phyloP scores from a whole-genome alignment of 2,113 vertebrate genomes.

The Ceyx margarethae region DNA sequence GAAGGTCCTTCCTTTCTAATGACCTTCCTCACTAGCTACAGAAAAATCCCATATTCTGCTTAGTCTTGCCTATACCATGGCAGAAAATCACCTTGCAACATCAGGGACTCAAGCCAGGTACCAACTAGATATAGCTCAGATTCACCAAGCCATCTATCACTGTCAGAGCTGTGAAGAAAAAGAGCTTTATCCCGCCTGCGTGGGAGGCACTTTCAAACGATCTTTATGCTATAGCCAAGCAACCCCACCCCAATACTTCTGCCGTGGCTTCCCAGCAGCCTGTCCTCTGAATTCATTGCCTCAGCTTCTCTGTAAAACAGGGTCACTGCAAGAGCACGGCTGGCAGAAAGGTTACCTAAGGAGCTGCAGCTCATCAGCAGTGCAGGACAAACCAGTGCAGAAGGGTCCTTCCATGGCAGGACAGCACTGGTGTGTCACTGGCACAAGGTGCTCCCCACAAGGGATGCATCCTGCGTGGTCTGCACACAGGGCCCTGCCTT shows the following conservation, averaged over 20 bases:
- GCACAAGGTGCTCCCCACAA: background rate
- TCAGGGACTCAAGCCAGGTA: conserved; percentile 54
- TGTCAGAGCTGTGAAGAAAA: conserved; percentile 23
- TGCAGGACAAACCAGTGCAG: background rate
- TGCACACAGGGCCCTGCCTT: background rate
- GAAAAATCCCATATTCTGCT: conserved; percentile 10
- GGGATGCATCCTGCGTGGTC: background rate
- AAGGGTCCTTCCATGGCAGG: background rate
- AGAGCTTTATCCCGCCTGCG: conserved; percentile 8
- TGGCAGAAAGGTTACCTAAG: background rate
- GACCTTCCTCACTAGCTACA: background rate
- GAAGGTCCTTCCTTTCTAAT: background rate
- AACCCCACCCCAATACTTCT: background rate
- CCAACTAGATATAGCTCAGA: conserved; percentile 34
- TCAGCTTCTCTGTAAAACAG: conserved; percentile 15
- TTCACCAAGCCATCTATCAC: conserved; percentile 41
- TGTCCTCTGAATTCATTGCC: conserved; percentile 41
- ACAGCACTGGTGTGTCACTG: background rate
- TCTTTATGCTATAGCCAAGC: background rate
- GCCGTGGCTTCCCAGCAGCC: conserved; percentile 2
- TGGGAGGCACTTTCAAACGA: conserved; percentile 6
- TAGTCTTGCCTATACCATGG: conserved; percentile 22
- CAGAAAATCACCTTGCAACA: conserved; percentile 56
- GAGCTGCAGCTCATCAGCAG: background rate
- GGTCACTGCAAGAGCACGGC: conserved; percentile 9